Base-by-base conservation (phyloP, 2,888 invertebrate species). In the Nysson spinosus region DNA sequence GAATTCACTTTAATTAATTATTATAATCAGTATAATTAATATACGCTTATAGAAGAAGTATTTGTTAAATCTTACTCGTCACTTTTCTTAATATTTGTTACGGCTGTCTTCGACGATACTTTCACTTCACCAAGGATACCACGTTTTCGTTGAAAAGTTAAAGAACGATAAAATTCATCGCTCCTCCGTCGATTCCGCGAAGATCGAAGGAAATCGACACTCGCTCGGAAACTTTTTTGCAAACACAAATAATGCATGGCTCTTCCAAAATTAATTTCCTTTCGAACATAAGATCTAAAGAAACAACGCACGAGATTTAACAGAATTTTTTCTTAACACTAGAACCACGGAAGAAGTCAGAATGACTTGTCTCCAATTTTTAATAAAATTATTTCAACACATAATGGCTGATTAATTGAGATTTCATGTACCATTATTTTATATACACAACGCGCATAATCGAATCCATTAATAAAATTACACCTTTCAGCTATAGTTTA, bases 41-140 rank as follows among this genome's bases (percentile, higher is more conserved):
- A n/a, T n/a, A n/a, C n/a, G n/a, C n/a, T n/a, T n/a, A n/a, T 30
- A n/a, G 11, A 1, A n/a, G 1, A 11, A 4, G 11, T 24, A 24
- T 9, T 5, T 24, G 24, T 9, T 7, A 24, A 24, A 7, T 22
- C 57, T 66, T 56, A 82, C 82, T 69, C 65, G 19, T 39, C 9
- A 24, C 66, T 55, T 32, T 82, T 82, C 14, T 77, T 50, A 37
- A 49, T 55, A 11, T 24, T 19, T 0, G 42, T 19, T 14, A 62
- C 40, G 5, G 63, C 46, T 1, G 24, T 12, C 1, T 54, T 44
- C 4, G 42, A 5, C 7, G 73, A 44, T 1, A 58, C 50, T 12
- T 69, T 55, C 39, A 65, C 39, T 7, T 76, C 74, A 0, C 79
- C 81, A n/a, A 80, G 60, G 3, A 82, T 69, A 3, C 72, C 76